Evolutionary conservation across 1,140 invertebrate species (phyloP).

Genomic region (Sycophila sp.): DNA sequence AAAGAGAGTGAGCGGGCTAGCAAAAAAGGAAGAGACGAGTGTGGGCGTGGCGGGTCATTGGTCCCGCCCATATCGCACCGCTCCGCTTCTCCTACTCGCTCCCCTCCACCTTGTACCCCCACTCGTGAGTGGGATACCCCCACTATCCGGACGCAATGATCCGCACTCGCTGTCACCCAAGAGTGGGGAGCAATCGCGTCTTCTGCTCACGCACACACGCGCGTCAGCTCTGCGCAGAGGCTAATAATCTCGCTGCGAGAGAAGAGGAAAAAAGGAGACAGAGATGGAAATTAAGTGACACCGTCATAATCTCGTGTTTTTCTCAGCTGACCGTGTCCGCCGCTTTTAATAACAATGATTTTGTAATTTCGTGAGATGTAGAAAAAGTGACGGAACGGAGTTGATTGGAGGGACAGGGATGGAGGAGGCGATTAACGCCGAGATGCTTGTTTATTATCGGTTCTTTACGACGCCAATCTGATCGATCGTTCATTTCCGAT

Average conservation of each 20-base stretch:
- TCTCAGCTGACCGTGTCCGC: neutral
- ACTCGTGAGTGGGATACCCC: neutral
- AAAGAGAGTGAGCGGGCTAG: neutral
- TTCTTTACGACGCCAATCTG: neutral
- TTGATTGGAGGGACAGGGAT: neutral
- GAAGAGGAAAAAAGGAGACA: neutral
- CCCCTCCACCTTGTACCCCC: too few species aligned
- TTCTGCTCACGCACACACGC: neutral
- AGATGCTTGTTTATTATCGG: conserved; percentile 8
- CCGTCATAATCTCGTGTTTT: neutral
- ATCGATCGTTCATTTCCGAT: conserved; percentile 9
- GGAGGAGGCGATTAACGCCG: neutral
- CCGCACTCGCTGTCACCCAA: neutral
- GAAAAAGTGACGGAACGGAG: neutral
- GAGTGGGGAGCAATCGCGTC: neutral
- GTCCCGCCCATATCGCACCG: neutral
- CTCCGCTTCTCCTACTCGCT: neutral
- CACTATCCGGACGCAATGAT: neutral
- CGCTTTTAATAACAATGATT: conserved; percentile 2
- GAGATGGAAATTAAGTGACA: conserved; percentile 11
- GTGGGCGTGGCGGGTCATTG: neutral
- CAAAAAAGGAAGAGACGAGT: neutral
- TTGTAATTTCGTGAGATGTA: neutral
- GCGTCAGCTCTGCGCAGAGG: neutral
- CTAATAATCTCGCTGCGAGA: conserved; percentile 3